Evolutionary conservation across 2,113 vertebrate species (phyloP).

Genomic region (Hylia prasina): DNA sequence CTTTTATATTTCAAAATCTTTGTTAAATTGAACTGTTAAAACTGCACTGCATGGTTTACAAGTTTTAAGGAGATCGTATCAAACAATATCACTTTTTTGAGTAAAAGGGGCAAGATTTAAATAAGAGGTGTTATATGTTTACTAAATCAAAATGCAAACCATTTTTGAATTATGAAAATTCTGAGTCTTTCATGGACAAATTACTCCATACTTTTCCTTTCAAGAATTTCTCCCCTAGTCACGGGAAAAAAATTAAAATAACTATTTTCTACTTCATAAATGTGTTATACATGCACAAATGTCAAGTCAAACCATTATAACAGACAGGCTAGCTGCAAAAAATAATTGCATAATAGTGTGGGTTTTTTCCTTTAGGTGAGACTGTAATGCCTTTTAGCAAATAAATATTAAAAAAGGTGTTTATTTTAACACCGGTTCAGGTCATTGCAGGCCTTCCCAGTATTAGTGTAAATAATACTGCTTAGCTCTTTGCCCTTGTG

Average conservation of each 20-base stretch:
- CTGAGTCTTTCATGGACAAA: background rate
- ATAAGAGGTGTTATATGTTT: background rate
- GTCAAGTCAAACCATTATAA: background rate
- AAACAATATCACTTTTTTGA: background rate
- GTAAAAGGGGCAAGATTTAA: background rate
- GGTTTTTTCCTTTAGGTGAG: background rate
- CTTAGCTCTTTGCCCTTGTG: background rate
- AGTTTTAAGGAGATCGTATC: background rate
- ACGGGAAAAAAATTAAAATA: background rate
- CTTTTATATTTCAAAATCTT: background rate
- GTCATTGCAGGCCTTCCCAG: background rate
- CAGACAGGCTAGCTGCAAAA: background rate
- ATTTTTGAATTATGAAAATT: background rate
- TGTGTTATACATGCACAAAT: background rate
- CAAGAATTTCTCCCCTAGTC: background rate
- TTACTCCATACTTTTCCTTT: background rate
- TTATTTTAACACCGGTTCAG: background rate
- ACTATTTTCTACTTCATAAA: background rate
- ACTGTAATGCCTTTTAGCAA: background rate
- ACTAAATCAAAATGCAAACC: background rate
- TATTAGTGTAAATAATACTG: background rate
- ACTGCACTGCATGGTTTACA: background rate
- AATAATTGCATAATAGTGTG: background rate
- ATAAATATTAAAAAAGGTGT: background rate
- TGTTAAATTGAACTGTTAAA: background rate